Conservation (phyloP, 2,888 invertebrate species). For the Meteorus cinctellus region DNA sequence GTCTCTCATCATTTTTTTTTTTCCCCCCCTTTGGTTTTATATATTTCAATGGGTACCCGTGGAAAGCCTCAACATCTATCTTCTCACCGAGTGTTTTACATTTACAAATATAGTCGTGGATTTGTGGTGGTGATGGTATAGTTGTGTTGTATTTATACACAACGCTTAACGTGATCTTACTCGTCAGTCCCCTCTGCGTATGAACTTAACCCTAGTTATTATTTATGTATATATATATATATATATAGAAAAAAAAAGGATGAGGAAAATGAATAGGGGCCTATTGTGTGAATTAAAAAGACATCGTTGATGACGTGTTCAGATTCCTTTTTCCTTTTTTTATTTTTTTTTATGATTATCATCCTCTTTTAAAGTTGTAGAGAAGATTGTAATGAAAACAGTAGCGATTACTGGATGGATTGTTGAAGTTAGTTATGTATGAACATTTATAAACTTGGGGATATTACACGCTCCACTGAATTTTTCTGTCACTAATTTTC, state of each 20-base stretch:
- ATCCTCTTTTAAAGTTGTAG: no score
- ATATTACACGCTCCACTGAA: no score
- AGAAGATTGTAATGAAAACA: no score
- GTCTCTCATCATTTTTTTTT: neutral
- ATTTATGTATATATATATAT: neutral
- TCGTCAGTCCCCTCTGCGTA: neutral
- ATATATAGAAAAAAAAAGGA: neutral
- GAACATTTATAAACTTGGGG: no score
- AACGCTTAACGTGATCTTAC: neutral
- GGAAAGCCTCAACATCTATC: slow-evolving; percentile 18
- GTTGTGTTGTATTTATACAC: neutral
- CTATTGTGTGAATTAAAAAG: neutral
- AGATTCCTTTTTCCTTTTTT: no score
- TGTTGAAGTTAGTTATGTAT: no score
- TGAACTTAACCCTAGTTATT: neutral
- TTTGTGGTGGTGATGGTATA: neutral
- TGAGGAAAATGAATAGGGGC: neutral
- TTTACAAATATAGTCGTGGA: neutral
- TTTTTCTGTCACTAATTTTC: no score
- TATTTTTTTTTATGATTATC: no score
- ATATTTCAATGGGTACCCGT: slow-evolving; percentile 17
- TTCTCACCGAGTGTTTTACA: neutral
- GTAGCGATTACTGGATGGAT: no score
- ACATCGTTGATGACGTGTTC: neutral
- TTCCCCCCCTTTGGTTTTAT: neutral